A percentile compares a stretch with the other conserved stretches of the same genome.
These are phyloP conservation scores for Ormyrus labotus DNA, from an alignment of 2,888 invertebrate species.

Conservation along the genomic window DNA sequence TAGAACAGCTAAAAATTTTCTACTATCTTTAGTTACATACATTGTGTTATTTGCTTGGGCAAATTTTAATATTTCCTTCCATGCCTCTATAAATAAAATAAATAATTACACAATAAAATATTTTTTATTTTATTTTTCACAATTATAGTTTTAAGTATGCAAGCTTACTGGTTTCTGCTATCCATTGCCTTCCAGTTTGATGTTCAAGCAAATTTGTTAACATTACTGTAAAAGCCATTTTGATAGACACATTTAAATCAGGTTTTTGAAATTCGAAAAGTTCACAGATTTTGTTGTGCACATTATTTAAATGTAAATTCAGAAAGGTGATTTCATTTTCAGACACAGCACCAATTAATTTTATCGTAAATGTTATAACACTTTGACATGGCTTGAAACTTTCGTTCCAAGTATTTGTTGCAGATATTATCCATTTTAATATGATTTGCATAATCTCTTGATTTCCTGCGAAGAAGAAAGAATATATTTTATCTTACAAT, in stretches of 20 bases:
- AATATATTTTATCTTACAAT: background rate
- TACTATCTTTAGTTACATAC: constrained; percentile 83
- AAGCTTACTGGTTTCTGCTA: constrained; percentile 72
- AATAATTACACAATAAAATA: background rate
- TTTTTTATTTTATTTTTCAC: background rate
- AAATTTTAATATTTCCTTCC: constrained; percentile 81
- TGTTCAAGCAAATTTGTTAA: constrained; percentile 80
- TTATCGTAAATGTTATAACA: constrained; percentile 80
- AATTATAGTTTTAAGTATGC: background rate
- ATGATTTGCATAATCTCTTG: constrained; percentile 59
- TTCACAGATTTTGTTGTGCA: constrained; percentile 72
- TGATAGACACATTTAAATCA: constrained; percentile 79
- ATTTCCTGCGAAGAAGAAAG: constrained; percentile 58
- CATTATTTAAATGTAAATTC: constrained; percentile 76
- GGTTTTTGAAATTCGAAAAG: constrained; percentile 69
- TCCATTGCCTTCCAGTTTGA: constrained; percentile 81
- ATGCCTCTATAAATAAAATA: constrained; percentile 76
- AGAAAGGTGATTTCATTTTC: constrained; percentile 79
- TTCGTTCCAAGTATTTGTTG: constrained; percentile 66
- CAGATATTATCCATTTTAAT: constrained; percentile 67
- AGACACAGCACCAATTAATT: constrained; percentile 80
- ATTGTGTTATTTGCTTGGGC: constrained; percentile 83
- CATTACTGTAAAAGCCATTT: constrained; percentile 82
- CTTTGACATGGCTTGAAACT: constrained; percentile 73
- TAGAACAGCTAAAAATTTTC: constrained; percentile 78